Base-by-base conservation (phyloP, 2,113 vertebrate genomes). In the Urocitellus parryii region DNA sequence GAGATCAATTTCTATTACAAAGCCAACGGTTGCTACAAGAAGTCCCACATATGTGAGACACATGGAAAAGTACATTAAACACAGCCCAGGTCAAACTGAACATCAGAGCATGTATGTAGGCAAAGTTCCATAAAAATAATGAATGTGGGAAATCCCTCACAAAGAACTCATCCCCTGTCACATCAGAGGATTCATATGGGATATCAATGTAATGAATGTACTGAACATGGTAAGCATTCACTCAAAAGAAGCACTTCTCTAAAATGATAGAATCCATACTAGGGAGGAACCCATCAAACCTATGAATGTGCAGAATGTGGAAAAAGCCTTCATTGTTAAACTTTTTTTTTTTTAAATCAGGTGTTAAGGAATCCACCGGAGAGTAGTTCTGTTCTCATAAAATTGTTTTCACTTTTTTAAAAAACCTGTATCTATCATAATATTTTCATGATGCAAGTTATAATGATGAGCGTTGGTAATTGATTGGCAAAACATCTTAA, bases 1-100 rank as follows among this genome's bases (percentile, higher is more conserved):
- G 51, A 96, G 51, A 91, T 96, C 61, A 92, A 92, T 95, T 93
- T 12, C 45, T 95, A 84, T 97, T 97, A 95, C 61, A 91, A 96
- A 96, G 37, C 39, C 91, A 88, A 87, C 77, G 85, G 67, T 97
- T 95, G 80, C 83, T 90, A 42, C 16, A 97, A 96, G n/a, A 88
- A 94, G 34, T 53, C 14, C 22, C 45, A 84, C 92, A 97, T 90
- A 93, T 97, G 97, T 68, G 72, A 92, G 72, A 90, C 91, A 98
- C 90, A 95, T 97, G 97, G 67, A 78, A 92, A 94, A 84, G 37
- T 58, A 63, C 45, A 85, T 90, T 95, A 94, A 97, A 92, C 45
- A 94, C 42, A 93, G 29, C 90, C 90, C 39, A 90, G 78, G 90
- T 97, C 96, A 96, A 95, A 93, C 25, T 51, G 34, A 96, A 97